These are phyloP conservation scores for Melospiza melodia DNA, from an alignment of 2,113 vertebrate species.

Conservation along the genomic window DNA sequence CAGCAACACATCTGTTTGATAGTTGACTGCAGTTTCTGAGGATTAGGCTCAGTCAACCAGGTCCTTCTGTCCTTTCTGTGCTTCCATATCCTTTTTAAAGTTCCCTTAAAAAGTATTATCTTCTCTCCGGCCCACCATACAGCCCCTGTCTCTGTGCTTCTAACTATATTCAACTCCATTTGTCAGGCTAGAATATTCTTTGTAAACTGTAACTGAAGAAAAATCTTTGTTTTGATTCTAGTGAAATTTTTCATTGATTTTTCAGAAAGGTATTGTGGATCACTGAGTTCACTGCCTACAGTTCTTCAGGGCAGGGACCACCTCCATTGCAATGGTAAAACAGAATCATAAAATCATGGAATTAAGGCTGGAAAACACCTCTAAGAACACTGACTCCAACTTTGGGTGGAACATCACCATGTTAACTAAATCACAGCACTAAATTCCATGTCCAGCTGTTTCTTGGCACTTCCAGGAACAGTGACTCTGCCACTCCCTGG, in stretches of 20 bases:
- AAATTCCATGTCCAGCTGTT: fast-evolving
- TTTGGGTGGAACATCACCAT: background rate
- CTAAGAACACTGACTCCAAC: background rate
- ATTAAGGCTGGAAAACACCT: background rate
- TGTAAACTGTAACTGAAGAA: background rate
- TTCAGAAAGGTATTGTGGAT: background rate
- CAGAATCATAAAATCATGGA: background rate
- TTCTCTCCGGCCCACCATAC: fast-evolving
- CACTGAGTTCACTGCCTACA: background rate
- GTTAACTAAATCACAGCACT: background rate
- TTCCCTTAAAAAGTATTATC: background rate
- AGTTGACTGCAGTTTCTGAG: background rate
- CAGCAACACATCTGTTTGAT: background rate
- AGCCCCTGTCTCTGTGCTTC: background rate
- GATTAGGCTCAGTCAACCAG: background rate
- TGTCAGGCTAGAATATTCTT: background rate
- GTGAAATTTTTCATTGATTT: background rate
- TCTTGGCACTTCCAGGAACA: background rate
- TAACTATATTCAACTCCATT: background rate
- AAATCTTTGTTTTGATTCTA: background rate
- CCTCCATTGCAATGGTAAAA: background rate
- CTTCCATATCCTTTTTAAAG: background rate
- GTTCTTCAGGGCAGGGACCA: background rate
- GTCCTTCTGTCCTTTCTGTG: background rate
- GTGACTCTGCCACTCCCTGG: no score